Base-by-base conservation (phyloP, 2,113 vertebrate species). In the Ceratotherium simum region DNA sequence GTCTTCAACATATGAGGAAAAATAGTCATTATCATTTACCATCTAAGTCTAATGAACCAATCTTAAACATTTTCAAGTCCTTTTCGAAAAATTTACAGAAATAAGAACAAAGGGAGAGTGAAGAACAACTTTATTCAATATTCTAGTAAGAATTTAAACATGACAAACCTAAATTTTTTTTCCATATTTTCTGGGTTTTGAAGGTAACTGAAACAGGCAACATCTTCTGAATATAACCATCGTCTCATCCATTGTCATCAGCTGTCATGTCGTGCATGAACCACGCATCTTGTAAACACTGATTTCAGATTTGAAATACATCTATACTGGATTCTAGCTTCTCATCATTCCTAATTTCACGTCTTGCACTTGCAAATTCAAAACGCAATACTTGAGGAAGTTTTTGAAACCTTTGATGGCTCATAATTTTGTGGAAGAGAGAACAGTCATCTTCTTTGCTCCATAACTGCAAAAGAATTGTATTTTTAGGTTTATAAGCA, bases 341-440 rank as follows among this genome's bases (percentile, higher is more conserved):
- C 39, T 58, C 31, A 13, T 69, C 33, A 31, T 79, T 90, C 87
- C 90, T 20, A 25, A 83, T 69, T 87, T 80, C 36, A 51, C 80
- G 93, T 85, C 72, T 70, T 27, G 9, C 5, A 36, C 31, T 84
- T 82, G 76, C 23, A 84, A 86, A 89, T 23, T 33, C 21, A 76
- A 72, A 92, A 54, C n/a, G 33, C 6, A 18, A 27, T 39, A 27
- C 67, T 54, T 56, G 17, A 90, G 79, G 42, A 20, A 13, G 6
- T 36, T 65, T 80, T 84, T 51, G 62, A 84, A 83, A 79, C 6
- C 20, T 48, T 46, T 39, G 16, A 78, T 58, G 64, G 78, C 90
- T 97, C 8, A 42, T 62, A 14, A 75, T 94, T 95, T 64, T 90
- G 29, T 39, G 25, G 54, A 86, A 48, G 75, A 82, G 21, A 86